Evolutionary conservation across 2,797 vertebrate genomes (phyloP).

Genomic region (Cryptoblepharus egeriae): DNA sequence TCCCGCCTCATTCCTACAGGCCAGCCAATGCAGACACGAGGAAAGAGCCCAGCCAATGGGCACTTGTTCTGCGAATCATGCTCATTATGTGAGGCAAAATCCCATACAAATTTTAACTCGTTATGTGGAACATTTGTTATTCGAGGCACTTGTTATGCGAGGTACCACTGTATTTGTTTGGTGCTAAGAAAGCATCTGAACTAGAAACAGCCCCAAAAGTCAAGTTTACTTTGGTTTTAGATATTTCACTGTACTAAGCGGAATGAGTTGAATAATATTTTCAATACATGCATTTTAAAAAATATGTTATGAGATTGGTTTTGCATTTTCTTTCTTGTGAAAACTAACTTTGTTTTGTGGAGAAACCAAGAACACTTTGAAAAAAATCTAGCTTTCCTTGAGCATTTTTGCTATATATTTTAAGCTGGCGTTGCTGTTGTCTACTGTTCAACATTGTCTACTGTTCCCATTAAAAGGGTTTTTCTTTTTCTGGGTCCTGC

Average conservation of each 20-base stretch:
- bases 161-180: conserved; percentile 25
- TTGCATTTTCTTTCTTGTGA: neutral
- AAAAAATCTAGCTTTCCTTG: neutral
- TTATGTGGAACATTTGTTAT: conserved; percentile 45
- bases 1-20: too few species aligned
- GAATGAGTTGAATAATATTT: conserved; percentile 34
- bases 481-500: neutral
- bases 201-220: conserved; percentile 45
- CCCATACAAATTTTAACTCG: too few species aligned
- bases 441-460: neutral
- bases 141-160: conserved; percentile 16
- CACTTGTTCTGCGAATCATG: too few species aligned
- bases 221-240: conserved; percentile 60
- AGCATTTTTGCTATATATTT: neutral
- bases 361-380: neutral
- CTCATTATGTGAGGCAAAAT: too few species aligned
- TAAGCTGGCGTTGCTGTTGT: neutral
- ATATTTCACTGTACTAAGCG: conserved; percentile 26
- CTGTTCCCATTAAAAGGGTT: neutral
- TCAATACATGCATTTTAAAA: neutral
- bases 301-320: fast-evolving
- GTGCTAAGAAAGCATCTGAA: conserved; percentile 53
- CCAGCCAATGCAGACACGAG: too few species aligned
- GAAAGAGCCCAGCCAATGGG: too few species aligned
- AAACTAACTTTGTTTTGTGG: too few species aligned